phyloP scores from a whole-genome alignment of 2,888 invertebrate species.

The Hoplodrina blanda region DNA sequence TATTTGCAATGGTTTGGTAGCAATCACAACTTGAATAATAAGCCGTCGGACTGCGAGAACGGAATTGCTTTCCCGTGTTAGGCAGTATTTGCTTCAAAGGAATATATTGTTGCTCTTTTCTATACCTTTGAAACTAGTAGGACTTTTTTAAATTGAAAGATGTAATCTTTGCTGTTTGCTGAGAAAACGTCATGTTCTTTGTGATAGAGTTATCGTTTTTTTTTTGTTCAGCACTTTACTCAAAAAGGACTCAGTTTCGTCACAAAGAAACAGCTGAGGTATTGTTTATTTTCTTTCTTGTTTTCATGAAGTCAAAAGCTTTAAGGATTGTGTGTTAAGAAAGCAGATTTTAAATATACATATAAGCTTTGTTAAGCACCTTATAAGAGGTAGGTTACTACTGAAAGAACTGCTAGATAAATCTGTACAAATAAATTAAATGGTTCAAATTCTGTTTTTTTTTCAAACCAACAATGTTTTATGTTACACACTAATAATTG shows the following conservation, averaged over 20 bases:
- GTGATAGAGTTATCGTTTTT: conserved; percentile 35
- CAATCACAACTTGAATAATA: conserved; percentile 62
- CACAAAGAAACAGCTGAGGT: conserved; percentile 4
- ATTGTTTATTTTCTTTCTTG: background rate
- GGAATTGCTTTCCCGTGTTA: conserved; percentile 64
- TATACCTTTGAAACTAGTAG: conserved; percentile 61
- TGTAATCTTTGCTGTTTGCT: conserved; percentile 77
- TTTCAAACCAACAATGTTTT: no score
- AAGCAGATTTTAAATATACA: no score
- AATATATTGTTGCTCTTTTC: conserved; percentile 60
- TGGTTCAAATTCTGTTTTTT: no score
- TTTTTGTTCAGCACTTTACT: conserved; percentile 53
- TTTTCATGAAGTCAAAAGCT: background rate
- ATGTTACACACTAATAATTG: no score
- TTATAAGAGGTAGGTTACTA: no score
- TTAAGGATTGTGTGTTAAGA: background rate
- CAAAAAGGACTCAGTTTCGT: conserved; percentile 13
- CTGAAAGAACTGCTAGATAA: no score
- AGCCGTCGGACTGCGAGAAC: conserved; percentile 58
- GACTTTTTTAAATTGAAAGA: conserved; percentile 80
- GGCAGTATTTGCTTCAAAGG: conserved; percentile 54
- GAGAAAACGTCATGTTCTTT: conserved; percentile 28
- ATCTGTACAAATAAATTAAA: no score
- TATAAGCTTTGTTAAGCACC: no score
- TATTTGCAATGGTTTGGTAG: conserved; percentile 48